A percentile compares a stretch with the other conserved stretches of the same genome.
phyloP scores from a whole-genome alignment of 2,113 vertebrate genomes.

The Paratilapia polleni region DNA sequence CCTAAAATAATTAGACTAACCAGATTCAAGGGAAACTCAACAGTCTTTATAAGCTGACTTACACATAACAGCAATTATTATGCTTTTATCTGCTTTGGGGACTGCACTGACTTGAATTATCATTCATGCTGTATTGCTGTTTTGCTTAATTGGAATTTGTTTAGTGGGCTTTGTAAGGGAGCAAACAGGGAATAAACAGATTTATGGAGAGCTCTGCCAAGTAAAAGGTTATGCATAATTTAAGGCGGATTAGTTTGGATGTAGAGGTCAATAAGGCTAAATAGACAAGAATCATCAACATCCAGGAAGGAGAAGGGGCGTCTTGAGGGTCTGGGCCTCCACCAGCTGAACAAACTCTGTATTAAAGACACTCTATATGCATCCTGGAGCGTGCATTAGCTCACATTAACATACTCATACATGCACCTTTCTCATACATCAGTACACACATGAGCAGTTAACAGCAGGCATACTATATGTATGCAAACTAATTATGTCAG shows the following conservation, averaged over 20 bases:
- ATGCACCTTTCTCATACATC: slow-evolving; percentile 28
- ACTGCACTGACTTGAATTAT: slow-evolving; percentile 65
- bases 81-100: slow-evolving; percentile 71
- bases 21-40: slow-evolving; percentile 38
- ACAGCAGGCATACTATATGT: slow-evolving; percentile 14
- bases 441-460: slow-evolving; percentile 1
- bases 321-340: slow-evolving; percentile 32
- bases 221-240: slow-evolving; percentile 80
- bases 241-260: slow-evolving; percentile 76
- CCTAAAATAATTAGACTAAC: slow-evolving; percentile 48
- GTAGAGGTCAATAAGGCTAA: slow-evolving; percentile 78
- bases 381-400: neutral
- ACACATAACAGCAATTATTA: slow-evolving; percentile 64
- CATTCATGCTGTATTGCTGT: slow-evolving; percentile 73
- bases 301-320: slow-evolving; percentile 32
- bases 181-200: slow-evolving; percentile 77
- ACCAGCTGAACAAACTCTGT: slow-evolving; percentile 34
- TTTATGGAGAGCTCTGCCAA: slow-evolving; percentile 75
- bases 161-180: slow-evolving; percentile 70
- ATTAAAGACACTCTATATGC: slow-evolving; percentile 17
- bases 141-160: slow-evolving; percentile 79
- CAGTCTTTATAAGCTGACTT: slow-evolving; percentile 46
- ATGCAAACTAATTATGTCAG: slow-evolving; percentile 54
- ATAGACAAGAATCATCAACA: slow-evolving; percentile 68
- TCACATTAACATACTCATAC: neutral